Evolutionary conservation across 2,113 vertebrate species (phyloP).

Genomic region (Misgurnus anguillicaudatus): DNA sequence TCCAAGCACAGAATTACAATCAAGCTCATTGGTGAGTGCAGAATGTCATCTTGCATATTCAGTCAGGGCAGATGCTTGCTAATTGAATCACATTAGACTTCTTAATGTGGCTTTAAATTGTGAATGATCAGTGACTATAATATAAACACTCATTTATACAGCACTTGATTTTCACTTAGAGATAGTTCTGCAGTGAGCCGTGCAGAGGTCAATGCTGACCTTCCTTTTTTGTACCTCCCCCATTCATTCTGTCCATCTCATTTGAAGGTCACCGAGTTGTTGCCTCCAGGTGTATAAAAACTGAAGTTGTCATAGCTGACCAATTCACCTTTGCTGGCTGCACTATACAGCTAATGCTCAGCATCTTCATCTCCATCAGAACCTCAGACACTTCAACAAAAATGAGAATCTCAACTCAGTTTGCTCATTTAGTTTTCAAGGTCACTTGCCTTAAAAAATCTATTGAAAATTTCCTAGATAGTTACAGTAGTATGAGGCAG

Average conservation of each 20-base stretch:
- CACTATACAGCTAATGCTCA: not conserved
- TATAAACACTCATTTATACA: conserved; percentile 29
- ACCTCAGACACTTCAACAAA: not conserved
- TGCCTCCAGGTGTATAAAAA: not conserved
- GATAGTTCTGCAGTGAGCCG: conserved; percentile 14
- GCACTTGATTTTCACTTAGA: not conserved
- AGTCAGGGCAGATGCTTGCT: conserved; percentile 29
- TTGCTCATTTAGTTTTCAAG: too few relatives aligned
- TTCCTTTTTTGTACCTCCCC: not conserved
- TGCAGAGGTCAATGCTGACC: not conserved
- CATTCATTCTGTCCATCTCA: not conserved
- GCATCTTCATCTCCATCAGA: not conserved
- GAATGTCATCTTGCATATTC: not conserved
- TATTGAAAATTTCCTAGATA: too few relatives aligned
- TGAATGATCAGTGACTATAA: conserved; percentile 9
- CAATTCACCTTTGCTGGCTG: not conserved
- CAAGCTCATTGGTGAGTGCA: conserved; percentile 2
- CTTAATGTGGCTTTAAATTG: conserved; percentile 10
- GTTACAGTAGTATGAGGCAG: too few relatives aligned
- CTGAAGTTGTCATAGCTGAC: not conserved
- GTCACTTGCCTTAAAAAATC: too few relatives aligned
- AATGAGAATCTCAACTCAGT: not conserved
- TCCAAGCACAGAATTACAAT: not conserved
- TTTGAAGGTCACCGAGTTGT: not conserved
- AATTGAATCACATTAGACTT: conserved; percentile 41